Evolutionary conservation across 2,797 vertebrate species (phyloP).

Genomic region (Chlorospingus flavigularis): DNA sequence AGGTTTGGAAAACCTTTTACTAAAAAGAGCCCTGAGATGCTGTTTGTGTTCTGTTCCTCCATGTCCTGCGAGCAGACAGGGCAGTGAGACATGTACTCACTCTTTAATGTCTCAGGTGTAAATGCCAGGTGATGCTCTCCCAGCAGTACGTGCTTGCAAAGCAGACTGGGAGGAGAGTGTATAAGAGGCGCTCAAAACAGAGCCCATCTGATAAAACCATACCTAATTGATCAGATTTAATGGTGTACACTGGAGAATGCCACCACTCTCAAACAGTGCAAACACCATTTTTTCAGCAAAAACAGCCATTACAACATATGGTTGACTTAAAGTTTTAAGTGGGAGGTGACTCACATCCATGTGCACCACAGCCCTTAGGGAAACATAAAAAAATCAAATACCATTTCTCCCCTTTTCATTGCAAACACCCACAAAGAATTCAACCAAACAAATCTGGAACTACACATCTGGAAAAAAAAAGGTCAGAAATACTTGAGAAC

Average conservation of each 20-base stretch:
- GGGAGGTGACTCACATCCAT: not conserved
- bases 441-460: not conserved
- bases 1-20: not conserved
- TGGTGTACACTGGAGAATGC: not conserved
- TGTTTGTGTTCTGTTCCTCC: not conserved
- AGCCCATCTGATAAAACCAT: not conserved
- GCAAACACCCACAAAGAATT: not conserved
- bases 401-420: not conserved
- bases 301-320: not conserved
- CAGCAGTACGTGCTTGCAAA: not conserved
- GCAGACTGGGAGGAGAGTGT: not conserved
- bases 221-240: not conserved
- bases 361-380: fast-evolving
- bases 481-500: not conserved
- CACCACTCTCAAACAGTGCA: not conserved
- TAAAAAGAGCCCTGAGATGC: not conserved
- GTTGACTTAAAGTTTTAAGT: not conserved
- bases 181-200: not conserved
- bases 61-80: not conserved
- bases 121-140: not conserved
- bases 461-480: not conserved
- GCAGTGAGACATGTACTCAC: not conserved
- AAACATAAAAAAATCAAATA: not conserved
- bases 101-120: not conserved
- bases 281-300: not conserved